Evolutionary conservation across 2,888 invertebrate genomes (phyloP).

Genomic region (Shargacucullia verbasci): DNA sequence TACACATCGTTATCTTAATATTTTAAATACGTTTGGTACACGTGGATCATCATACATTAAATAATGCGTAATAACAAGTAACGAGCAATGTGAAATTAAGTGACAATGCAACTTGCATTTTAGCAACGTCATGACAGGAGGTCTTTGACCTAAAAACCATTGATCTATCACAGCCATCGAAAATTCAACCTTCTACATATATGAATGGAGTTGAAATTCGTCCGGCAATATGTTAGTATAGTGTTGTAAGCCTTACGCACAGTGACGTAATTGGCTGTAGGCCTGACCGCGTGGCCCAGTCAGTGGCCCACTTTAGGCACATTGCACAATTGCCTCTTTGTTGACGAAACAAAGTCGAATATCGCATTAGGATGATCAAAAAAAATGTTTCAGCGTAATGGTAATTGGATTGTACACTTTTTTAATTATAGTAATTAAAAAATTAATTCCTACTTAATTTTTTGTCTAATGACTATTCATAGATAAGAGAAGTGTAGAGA

Average conservation of each 20-base stretch:
- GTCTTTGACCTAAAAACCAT: conserved; percentile 61
- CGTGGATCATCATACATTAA: conserved; percentile 6
- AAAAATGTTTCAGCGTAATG: not conserved
- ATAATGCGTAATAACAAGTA: conserved; percentile 13
- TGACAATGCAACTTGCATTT: conserved; percentile 57
- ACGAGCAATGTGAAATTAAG: conserved; percentile 24
- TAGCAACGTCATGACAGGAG: conserved; percentile 46
- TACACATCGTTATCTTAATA: too few relatives aligned
- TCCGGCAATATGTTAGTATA: conserved; percentile 39
- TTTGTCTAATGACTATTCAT: too few relatives aligned
- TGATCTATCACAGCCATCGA: not conserved
- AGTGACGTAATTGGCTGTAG: conserved; percentile 70
- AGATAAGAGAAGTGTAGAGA: too few relatives aligned
- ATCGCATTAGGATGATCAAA: conserved; percentile 15
- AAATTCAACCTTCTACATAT: conserved; percentile 14
- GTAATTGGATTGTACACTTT: conserved; percentile 1
- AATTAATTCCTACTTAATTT: too few relatives aligned
- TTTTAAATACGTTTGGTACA: not conserved
- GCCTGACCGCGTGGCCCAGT: conserved; percentile 62
- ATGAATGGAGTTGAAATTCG: conserved; percentile 26
- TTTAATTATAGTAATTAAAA: not conserved
- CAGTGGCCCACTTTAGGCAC: conserved; percentile 70
- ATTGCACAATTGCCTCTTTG: conserved; percentile 57
- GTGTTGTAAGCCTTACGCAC: conserved; percentile 66
- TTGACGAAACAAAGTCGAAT: conserved; percentile 28